Percentiles rank a stretch among this genome's conserved stretches.
phyloP scores from a whole-genome alignment of 1,140 invertebrate species.

The Zaprionus gabonicus region DNA sequence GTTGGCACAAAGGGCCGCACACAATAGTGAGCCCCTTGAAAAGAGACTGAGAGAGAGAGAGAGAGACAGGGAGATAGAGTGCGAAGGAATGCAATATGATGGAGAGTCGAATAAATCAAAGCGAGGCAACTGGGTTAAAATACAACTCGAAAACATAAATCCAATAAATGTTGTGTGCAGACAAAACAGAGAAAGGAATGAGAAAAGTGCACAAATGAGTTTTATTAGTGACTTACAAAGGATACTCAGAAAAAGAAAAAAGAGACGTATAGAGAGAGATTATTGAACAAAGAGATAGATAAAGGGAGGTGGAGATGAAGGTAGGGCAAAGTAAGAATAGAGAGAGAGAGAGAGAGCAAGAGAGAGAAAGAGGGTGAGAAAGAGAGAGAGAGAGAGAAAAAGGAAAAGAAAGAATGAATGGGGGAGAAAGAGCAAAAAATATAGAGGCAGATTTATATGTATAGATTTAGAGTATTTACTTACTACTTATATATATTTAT shows the following conservation, averaged over 20 bases:
- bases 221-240: neutral
- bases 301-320: no score
- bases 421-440: no score
- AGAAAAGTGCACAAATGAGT: slow-evolving; percentile 36
- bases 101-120: slow-evolving; percentile 36
- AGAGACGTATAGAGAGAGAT: neutral
- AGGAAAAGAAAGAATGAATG: no score
- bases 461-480: no score
- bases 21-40: neutral
- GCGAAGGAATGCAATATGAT: slow-evolving; percentile 18
- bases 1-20: neutral
- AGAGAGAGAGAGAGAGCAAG: neutral
- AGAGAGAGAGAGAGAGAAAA: neutral
- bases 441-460: no score
- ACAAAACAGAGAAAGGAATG: neutral
- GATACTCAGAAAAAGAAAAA: neutral
- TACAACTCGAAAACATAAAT: slow-evolving; percentile 16
- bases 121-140: slow-evolving; percentile 7
- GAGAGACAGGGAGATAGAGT: neutral
- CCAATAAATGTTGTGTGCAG: slow-evolving; percentile 30
- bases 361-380: neutral
- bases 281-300: no score
- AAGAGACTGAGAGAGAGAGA: slow-evolving; percentile 4
- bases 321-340: neutral
- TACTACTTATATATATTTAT: no score